Conservation (phyloP, 2,888 invertebrate genomes). For the Apamea sordens region DNA sequence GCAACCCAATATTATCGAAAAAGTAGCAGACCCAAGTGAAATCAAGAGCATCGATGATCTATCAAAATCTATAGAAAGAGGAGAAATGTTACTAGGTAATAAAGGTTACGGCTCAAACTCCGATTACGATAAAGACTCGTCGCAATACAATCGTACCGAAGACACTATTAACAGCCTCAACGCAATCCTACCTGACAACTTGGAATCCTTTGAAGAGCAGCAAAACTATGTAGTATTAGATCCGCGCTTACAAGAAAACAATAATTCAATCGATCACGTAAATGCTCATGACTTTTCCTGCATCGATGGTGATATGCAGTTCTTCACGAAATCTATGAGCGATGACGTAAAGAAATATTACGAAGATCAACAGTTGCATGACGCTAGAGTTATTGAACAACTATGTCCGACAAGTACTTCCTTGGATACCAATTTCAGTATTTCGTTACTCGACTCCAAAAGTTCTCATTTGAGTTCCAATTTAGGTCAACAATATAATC, state of each 20-base stretch:
- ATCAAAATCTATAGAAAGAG: constrained; percentile 87
- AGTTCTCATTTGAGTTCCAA: constrained; percentile 80
- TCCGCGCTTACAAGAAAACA: constrained; percentile 78
- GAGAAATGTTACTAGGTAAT: constrained; percentile 83
- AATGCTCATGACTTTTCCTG: constrained; percentile 85
- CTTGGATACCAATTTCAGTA: constrained; percentile 84
- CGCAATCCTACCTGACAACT: constrained; percentile 84
- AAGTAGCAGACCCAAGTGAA: constrained; percentile 87
- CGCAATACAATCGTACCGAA: constrained; percentile 78
- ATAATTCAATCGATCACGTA: constrained; percentile 78
- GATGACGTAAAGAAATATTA: constrained; percentile 88
- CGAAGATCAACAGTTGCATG: constrained; percentile 83
- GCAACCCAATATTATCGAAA: constrained; percentile 89
- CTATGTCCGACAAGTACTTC: constrained; percentile 83
- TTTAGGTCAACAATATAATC: constrained; percentile 80
- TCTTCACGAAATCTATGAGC: constrained; percentile 87
- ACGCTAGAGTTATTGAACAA: constrained; percentile 83
- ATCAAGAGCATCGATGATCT: constrained; percentile 89
- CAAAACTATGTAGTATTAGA: constrained; percentile 86
- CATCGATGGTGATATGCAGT: constrained; percentile 88
- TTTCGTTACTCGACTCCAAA: constrained; percentile 84
- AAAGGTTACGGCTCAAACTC: constrained; percentile 77
- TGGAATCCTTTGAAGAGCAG: constrained; percentile 85
- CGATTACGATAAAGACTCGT: constrained; percentile 78
- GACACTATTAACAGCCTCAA: constrained; percentile 85